Evolutionary conservation across 2,113 vertebrate species (phyloP).

Genomic region (Sitta europaea): DNA sequence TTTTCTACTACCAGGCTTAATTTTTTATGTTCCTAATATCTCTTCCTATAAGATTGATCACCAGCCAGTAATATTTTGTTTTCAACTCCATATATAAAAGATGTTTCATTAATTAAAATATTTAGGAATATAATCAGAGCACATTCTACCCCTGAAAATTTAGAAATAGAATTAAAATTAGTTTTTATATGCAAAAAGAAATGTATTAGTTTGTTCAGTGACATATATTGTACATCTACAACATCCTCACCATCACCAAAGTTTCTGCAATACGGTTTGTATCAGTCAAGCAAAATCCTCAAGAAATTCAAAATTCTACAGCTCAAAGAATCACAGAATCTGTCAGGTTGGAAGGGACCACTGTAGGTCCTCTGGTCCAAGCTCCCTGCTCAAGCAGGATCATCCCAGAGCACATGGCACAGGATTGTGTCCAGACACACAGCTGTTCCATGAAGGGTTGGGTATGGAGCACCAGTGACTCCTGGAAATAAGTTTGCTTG

Average conservation of each 20-base stretch:
- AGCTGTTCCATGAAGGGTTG: not conserved
- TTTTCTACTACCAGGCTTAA: not conserved
- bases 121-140: not conserved
- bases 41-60: not conserved
- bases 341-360: not conserved
- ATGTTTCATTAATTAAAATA: not conserved
- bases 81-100: not conserved
- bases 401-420: not conserved
- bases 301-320: not conserved
- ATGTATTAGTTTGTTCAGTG: not conserved
- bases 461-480: not conserved
- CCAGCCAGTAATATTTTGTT: not conserved
- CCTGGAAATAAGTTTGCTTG: not conserved
- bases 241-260: not conserved
- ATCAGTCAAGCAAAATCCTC: not conserved
- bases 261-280: not conserved
- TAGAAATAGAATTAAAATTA: not conserved
- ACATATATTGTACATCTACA: not conserved
- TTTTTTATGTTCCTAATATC: not conserved
- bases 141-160: not conserved
- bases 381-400: not conserved
- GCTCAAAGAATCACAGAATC: not conserved
- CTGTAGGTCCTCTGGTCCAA: not conserved
- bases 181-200: not conserved
- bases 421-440: not conserved